These are phyloP conservation scores for Galerucella pusilla DNA, from an alignment of 2,888 invertebrate genomes.

Conservation along the genomic window DNA sequence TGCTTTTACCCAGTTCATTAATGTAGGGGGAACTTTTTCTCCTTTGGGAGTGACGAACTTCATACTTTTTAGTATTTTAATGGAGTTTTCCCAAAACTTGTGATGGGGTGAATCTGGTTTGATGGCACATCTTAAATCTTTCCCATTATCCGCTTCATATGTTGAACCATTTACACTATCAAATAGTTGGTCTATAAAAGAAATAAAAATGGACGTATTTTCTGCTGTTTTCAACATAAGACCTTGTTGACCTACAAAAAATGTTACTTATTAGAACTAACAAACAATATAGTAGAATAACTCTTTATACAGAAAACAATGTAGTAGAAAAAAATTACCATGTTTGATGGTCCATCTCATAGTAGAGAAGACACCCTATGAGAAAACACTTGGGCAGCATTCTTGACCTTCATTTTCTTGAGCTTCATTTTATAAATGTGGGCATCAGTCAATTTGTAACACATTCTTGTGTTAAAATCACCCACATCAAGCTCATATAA, in stretches of 20 bases:
- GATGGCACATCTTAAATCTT: not conserved
- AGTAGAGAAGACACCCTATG: slow-evolving; percentile 5
- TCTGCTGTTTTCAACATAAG: not conserved
- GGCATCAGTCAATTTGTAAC: not conserved
- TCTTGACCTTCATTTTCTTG: slow-evolving; percentile 5
- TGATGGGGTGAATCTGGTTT: not conserved
- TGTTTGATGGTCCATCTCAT: slow-evolving; percentile 2
- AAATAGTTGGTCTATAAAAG: not conserved
- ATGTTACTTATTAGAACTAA: too few relatives aligned
- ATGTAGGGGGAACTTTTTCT: too few relatives aligned
- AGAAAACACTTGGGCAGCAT: slow-evolving; percentile 10
- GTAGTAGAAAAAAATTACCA: slow-evolving; percentile 6
- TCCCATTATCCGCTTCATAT: not conserved
- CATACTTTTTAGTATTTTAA: not conserved
- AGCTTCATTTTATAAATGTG: slow-evolving; percentile 6
- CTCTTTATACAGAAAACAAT: not conserved
- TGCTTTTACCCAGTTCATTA: too few relatives aligned
- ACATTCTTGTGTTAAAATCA: slow-evolving; percentile 6
- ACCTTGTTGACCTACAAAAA: too few relatives aligned
- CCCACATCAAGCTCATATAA: slow-evolving; percentile 4
- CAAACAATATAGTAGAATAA: too few relatives aligned
- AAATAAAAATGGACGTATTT: not conserved
- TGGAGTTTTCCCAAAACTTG: not conserved
- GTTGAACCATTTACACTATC: not conserved
- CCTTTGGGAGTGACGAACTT: not conserved